Base-by-base conservation (phyloP, 2,888 invertebrate species). In the Melitaea athalia region DNA sequence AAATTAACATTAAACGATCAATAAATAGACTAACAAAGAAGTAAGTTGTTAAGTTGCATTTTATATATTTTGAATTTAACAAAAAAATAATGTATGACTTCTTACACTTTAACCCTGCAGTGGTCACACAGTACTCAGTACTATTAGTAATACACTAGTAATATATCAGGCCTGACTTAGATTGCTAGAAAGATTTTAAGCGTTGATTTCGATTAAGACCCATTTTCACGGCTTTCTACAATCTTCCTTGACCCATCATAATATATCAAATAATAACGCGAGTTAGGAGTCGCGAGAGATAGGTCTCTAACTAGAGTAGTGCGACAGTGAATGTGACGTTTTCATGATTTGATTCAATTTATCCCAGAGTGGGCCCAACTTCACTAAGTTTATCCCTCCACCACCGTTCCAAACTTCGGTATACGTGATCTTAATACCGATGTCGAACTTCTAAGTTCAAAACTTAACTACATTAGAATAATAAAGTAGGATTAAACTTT, bases 281-380 rank as follows among this genome's bases (percentile, higher is more conserved):
- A 14, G 33, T 67, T 57, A 24, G n/a, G n/a, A n/a, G n/a, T n/a
- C n/a, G n/a, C n/a, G n/a, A n/a, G n/a, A n/a, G n/a, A n/a, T n/a
- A n/a, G n/a, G n/a, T 53, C 53, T 62, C 55, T 45, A 11, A 24
- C 52, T 55, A 61, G 49, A 49, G 24, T 57, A 55, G 55, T 65
- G 65, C 11, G 53, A 38, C 2, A 5, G 6, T 50, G 64, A 64
- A 55, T 66, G 64, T 69, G 71, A 72, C 75, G 74, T 67, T 62
- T 69, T 63, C 65, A 64, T 70, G 68, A 71, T 72, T 72, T 76
- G 75, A 78, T 77, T 77, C 77, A 78, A 78, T 79, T 78, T 78
- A 74, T 72, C 70, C 67, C 55, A n/a, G 70, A 74, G 72, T 74
- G 74, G 74, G 74, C 64, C 71, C 72, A 75, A 73, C 68, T 75